Base-by-base conservation (phyloP, 2,797 vertebrate species). In the Tiaroga cobitis region DNA sequence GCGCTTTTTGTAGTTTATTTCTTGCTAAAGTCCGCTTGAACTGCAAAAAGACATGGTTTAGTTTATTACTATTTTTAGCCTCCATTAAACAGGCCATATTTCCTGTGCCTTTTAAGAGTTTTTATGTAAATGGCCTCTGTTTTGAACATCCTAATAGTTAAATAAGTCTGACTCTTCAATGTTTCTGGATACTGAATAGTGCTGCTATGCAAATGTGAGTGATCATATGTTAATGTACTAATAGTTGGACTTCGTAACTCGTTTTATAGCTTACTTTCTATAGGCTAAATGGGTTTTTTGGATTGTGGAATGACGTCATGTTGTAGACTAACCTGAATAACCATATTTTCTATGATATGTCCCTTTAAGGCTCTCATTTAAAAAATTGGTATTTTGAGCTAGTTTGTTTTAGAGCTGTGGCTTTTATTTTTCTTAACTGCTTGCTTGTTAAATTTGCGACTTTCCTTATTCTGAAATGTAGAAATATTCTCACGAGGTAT, bases 401-500 rank as follows among this genome's bases (percentile, higher is more conserved):
- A 8, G 8, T 56, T 43, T 18, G n/a, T 77, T 83, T 54, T 39
- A 39, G 37, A 70, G 24, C 9, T 34, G 49, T 78, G 43, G 43
- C 26, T 41, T 76, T 68, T 77, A 8, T 37, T 67, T 77, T 21
- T 74, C 34, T 26, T 63, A 81, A 72, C 37, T 16, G 24, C 34
- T 34, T 59, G n/a, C 65, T 32, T 43, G 26, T 19, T 37, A 19
- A 39, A 37, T 49, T 37, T 68, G 19, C 6, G 2, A 9, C 43
- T n/a, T 73, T 54, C 43, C 34, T 61, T 11, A 8, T 65, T 72
- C 4, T 75, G 46, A 67, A 41, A 21, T 63, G 10, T n/a, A 43
- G 39, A 68, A 65, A 21, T 54, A 34, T 51, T 81, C 43, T 74
- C 41, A 21, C 24, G 32, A 81, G 83, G 21, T 39, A 26, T 82